Conservation (phyloP, 53 echinoderm and acorn worm genomes). For the Echinarachnius parma region DNA sequence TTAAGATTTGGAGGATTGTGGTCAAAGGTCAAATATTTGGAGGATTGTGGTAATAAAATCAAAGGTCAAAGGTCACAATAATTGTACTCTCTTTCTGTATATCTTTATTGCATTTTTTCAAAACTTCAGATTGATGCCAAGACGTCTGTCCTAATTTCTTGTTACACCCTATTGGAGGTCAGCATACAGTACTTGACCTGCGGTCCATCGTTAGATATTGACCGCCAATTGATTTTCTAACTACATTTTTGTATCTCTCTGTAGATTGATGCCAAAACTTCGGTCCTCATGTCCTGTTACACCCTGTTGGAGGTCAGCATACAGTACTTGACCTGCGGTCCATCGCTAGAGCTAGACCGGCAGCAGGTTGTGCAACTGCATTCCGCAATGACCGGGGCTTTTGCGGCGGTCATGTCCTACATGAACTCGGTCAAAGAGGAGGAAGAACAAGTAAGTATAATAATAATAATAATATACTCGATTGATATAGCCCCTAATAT, state of each 20-base stretch:
- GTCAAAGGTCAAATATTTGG: too few species aligned
- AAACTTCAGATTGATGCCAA: conserved; percentile 60
- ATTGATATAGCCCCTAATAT: too few species aligned
- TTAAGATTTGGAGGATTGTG: too few species aligned
- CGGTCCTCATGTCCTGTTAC: conserved; percentile 74
- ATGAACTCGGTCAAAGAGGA: conserved; percentile 57
- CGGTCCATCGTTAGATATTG: conserved; percentile 62
- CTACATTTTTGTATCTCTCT: background rate
- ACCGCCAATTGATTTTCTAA: conserved; percentile 67
- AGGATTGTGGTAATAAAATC: too few species aligned
- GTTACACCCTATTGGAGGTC: conserved; percentile 81
- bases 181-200: conserved; percentile 71
- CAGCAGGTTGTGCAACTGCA: conserved; percentile 81
- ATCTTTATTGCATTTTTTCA: too few species aligned
- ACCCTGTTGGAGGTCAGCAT: conserved; percentile 72
- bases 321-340: conserved; percentile 71
- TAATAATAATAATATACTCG: too few species aligned
- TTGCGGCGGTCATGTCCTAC: conserved; percentile 74
- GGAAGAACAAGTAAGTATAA: conserved; percentile 48
- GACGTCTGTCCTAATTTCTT: conserved; percentile 65
- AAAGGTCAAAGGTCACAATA: too few species aligned
- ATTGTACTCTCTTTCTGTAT: too few species aligned
- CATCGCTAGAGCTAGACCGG: conserved; percentile 57
- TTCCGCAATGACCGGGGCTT: conserved; percentile 82
- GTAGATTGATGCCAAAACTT: conserved; percentile 59